Conservation (phyloP, 2,888 invertebrate species). For the Mythimna loreyi region DNA sequence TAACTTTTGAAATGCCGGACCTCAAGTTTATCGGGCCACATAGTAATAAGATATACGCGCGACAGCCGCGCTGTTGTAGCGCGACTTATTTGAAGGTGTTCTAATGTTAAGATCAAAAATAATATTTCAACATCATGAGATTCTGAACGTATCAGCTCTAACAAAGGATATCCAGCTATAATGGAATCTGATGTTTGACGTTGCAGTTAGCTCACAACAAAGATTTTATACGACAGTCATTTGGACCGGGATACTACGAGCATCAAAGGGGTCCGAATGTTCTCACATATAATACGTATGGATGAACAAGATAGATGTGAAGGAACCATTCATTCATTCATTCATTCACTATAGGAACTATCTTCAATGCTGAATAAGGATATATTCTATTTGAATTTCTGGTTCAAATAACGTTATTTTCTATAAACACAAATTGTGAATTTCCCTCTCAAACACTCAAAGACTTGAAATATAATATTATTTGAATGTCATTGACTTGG, state of each 20-base stretch:
- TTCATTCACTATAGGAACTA: not conserved
- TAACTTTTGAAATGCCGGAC: too few relatives aligned
- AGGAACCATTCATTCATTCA: constrained; percentile 17
- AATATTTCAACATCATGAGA: constrained; percentile 1
- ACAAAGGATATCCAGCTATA: constrained; percentile 13
- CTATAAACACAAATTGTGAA: too few relatives aligned
- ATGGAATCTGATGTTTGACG: constrained; percentile 50
- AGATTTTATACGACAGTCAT: constrained; percentile 48
- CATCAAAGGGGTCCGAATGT: constrained; percentile 39
- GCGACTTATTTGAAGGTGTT: too few relatives aligned
- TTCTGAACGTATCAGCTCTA: constrained; percentile 2
- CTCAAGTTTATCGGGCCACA: too few relatives aligned
- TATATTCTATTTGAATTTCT: too few relatives aligned
- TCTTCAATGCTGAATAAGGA: not conserved
- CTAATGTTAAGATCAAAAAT: too few relatives aligned
- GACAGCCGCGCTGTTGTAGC: too few relatives aligned
- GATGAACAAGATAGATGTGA: constrained; percentile 20
- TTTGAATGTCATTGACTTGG: too few relatives aligned
- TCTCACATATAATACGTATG: not conserved
- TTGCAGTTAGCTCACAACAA: constrained; percentile 48
- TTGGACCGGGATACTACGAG: constrained; percentile 21
- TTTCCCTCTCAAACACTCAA: too few relatives aligned
- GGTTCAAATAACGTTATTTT: too few relatives aligned
- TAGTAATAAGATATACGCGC: too few relatives aligned
- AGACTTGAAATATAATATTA: too few relatives aligned